A percentile compares a stretch with the other conserved stretches of the same genome.
Evolutionary conservation across 2,113 vertebrate species (phyloP).

Genomic region (Hucho hucho): DNA sequence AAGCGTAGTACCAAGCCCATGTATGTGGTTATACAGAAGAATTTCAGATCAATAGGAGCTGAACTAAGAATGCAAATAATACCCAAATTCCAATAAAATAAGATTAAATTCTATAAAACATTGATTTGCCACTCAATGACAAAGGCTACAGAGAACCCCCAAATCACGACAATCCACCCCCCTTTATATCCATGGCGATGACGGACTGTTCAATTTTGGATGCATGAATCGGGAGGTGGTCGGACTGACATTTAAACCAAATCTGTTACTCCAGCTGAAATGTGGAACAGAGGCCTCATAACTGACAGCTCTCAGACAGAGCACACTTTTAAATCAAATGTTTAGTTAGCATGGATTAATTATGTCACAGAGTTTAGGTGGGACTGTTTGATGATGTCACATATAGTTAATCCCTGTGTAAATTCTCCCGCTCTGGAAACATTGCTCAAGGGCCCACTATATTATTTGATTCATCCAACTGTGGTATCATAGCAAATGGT

Average conservation of each 20-base stretch:
- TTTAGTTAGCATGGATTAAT: constrained; percentile 37
- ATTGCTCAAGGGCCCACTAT: not conserved
- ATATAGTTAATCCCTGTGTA: constrained; percentile 7
- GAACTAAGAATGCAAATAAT: not conserved
- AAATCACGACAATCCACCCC: not conserved
- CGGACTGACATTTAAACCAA: not conserved
- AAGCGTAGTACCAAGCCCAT: no score
- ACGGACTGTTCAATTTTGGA: not conserved
- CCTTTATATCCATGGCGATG: not conserved
- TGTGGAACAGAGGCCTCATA: not conserved
- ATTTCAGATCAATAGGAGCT: not conserved
- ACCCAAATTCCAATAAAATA: not conserved
- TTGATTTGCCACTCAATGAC: not conserved
- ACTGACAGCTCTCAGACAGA: constrained; percentile 32
- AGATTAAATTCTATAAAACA: not conserved
- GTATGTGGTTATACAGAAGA: not conserved
- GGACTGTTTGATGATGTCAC: constrained; percentile 42
- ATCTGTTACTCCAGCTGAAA: constrained; percentile 3
- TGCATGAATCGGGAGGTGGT: not conserved
- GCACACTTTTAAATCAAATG: constrained; percentile 17
- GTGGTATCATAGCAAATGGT: not conserved
- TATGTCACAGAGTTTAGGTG: constrained; percentile 50
- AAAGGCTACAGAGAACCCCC: not conserved
- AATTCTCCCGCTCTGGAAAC: not conserved
- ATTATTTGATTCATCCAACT: not conserved